Evolutionary conservation across 2,888 invertebrate genomes (phyloP).

Genomic region (Teleiodes luculella): DNA sequence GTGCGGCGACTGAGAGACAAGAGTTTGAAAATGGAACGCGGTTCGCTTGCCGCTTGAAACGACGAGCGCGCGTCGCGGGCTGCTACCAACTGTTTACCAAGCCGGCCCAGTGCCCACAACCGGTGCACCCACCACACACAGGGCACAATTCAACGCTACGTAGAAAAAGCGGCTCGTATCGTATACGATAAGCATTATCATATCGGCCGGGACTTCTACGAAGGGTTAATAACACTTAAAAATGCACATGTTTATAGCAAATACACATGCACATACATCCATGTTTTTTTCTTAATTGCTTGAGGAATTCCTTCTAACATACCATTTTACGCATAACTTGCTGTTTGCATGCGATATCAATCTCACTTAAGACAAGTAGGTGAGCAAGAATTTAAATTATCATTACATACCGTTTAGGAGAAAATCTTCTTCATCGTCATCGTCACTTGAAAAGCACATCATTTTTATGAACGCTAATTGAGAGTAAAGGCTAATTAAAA

Average conservation of each 20-base stretch:
- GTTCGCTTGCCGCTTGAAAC: conserved; percentile 26
- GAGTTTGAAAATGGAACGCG: conserved; percentile 24
- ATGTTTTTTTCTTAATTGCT: background rate
- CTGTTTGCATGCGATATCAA: conserved; percentile 3
- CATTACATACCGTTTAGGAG: conserved; percentile 23
- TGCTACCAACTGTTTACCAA: conserved; percentile 58
- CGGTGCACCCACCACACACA: conserved; percentile 46
- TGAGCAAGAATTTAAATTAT: conserved; percentile 4
- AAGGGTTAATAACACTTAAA: conserved; percentile 21
- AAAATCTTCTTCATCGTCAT: conserved; percentile 19
- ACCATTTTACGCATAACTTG: conserved; percentile 1
- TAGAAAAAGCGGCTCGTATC: conserved; percentile 52
- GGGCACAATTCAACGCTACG: conserved; percentile 28
- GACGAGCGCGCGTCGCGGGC: conserved; percentile 54
- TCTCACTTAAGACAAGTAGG: background rate
- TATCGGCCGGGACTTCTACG: conserved; percentile 35
- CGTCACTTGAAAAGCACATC: conserved; percentile 18
- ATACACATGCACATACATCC: background rate
- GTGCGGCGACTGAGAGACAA: conserved; percentile 23
- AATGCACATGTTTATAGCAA: background rate
- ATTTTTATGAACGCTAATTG: conserved; percentile 16
- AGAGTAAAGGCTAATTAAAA: conserved; percentile 42
- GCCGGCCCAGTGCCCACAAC: conserved; percentile 37
- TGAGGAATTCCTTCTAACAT: background rate
- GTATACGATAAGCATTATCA: conserved; percentile 60